Evolutionary conservation across 2,797 vertebrate species (phyloP), one percentile per base, ranked within the genome.

Genomic region (Microctenopoma lineatum): DNA sequence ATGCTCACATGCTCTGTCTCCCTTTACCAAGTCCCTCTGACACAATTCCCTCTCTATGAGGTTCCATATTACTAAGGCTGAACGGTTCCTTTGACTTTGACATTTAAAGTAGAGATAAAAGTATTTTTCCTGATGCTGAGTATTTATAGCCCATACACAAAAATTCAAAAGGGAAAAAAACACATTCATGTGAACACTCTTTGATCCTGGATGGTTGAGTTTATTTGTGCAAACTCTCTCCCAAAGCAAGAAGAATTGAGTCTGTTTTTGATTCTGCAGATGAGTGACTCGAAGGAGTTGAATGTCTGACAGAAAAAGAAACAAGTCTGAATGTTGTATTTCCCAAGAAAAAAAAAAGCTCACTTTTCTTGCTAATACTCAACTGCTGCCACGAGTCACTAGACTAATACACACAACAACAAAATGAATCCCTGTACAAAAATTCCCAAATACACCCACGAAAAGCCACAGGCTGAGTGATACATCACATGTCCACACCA

Each of bases 61-160:
- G 74, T 72, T 87, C 60, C 54, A 27, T 70, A 62, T 77, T 63
- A 77, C 68, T 25, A 48, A 73, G 63, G 62, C 76, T 60, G 75
- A 83, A 83, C 6, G 47, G 32, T 42, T 69, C 57, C 68, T 81
- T 75, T 68, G 73, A 79, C 59, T 77, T 80, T 70, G 80, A 76
- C 77, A 73, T 84, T 67, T 72, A 70, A 81, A 77, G 81, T 60
- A 2, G 38, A 77, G 78, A 84, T 83, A 59, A 80, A 88, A 86
- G 79, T 42, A 41, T 54, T 68, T 72, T 71, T 77, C 61, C 59
- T 2, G 62, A 83, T 68, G 73, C 45, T 13, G 34, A 65, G 62
- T 75, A 77, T 83, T 80, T 70, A 73, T 48, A 68, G 64, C 62
- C 53, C 34, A 53, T 44, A 53, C 9, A 5, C 67, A 66, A 59